Evolutionary conservation across 2,113 vertebrate genomes (phyloP).

Genomic region (Girardinichthys multiradiatus): DNA sequence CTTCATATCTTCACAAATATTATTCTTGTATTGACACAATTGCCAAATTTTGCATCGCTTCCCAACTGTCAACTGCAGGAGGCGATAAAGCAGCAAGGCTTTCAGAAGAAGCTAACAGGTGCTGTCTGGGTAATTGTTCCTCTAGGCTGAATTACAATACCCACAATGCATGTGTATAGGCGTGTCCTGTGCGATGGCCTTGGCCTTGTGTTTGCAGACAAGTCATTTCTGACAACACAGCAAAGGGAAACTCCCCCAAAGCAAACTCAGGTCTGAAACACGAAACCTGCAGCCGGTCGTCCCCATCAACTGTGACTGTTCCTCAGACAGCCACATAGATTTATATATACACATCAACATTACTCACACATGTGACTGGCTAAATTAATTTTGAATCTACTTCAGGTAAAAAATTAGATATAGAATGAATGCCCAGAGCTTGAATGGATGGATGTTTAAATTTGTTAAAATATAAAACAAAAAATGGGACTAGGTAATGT

Average conservation of each 20-base stretch:
- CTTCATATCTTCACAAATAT: not conserved
- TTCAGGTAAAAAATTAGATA: too few species aligned
- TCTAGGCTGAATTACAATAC: slow-evolving; percentile 6
- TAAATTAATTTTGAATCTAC: not conserved
- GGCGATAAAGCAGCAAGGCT: not conserved
- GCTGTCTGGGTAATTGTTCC: slow-evolving; percentile 26
- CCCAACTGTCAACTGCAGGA: not conserved
- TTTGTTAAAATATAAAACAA: too few species aligned
- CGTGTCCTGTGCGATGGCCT: not conserved
- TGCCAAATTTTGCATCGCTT: not conserved
- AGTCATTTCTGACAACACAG: slow-evolving; percentile 33
- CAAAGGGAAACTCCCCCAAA: slow-evolving; percentile 53
- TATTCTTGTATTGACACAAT: not conserved
- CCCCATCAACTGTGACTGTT: slow-evolving; percentile 3
- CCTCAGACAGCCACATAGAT: not conserved
- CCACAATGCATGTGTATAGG: slow-evolving; percentile 17
- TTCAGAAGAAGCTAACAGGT: slow-evolving; percentile 35
- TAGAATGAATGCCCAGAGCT: too few species aligned
- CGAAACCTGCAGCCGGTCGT: slow-evolving; percentile 8
- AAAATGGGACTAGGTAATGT: too few species aligned
- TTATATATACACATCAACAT: slow-evolving; percentile 16
- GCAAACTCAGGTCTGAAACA: slow-evolving; percentile 50
- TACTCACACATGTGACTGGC: not conserved
- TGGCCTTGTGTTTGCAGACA: slow-evolving; percentile 34
- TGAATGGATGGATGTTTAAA: too few species aligned